A percentile compares a stretch with the other conserved stretches of the same genome.
These are phyloP conservation scores for Sphenodon punctatus DNA, from an alignment of 2,797 vertebrate genomes.

Conservation along the genomic window DNA sequence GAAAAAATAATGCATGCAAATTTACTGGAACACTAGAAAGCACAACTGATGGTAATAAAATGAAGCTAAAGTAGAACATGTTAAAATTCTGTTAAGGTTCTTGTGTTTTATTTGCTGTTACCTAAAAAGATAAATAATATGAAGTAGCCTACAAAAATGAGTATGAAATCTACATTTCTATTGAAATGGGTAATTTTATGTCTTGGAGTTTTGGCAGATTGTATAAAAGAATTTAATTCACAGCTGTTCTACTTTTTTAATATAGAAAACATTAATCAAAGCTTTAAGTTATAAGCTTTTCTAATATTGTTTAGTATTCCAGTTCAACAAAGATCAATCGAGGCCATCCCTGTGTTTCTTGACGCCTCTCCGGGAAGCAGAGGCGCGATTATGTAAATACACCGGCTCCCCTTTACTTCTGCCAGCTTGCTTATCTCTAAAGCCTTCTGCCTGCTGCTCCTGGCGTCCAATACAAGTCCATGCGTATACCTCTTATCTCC, in stretches of 20 bases:
- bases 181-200: conserved; percentile 56
- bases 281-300: conserved; percentile 80
- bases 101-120: conserved; percentile 25
- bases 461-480: conserved; percentile 74
- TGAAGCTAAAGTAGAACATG: neutral
- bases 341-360: conserved; percentile 81
- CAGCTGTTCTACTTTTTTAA: conserved; percentile 80
- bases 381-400: conserved; percentile 87
- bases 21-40: neutral
- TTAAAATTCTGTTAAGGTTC: neutral
- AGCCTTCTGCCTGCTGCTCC: conserved; percentile 83
- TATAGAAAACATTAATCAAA: conserved; percentile 81
- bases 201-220: conserved; percentile 72
- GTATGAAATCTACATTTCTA: conserved; percentile 57
- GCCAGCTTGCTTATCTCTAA: conserved; percentile 83
- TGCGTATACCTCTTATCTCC: conserved; percentile 80
- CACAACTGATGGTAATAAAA: neutral
- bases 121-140: conserved; percentile 41
- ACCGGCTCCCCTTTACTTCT: conserved; percentile 70
- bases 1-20: neutral
- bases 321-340: conserved; percentile 87
- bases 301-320: conserved; percentile 82
- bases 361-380: conserved; percentile 82
- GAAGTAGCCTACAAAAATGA: conserved; percentile 43
- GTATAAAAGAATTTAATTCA: conserved; percentile 80